Base-by-base conservation (phyloP, 1,140 invertebrate genomes). In the Zophobas atratus region DNA sequence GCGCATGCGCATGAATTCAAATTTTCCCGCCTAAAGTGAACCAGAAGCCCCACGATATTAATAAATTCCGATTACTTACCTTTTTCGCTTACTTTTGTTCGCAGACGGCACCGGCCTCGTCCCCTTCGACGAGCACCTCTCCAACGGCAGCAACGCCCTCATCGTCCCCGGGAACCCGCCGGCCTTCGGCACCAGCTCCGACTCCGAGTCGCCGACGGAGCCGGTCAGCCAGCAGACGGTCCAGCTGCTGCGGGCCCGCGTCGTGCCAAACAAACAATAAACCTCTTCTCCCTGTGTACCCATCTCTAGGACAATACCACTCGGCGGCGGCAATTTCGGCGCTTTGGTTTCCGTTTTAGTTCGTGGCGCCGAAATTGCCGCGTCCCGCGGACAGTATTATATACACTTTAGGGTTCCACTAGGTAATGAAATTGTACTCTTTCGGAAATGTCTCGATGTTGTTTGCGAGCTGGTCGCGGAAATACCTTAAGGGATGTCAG, bases 151-250 rank as follows among this genome's bases (percentile, higher is more conserved):
- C 35, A 60, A 55, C 20, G 43, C 55, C 60, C 55, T 46, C 33
- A 63, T 60, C 6, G 55, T 63, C 20, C 53, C 53, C 4, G 78
- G 75, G 20, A 79, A 81, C 67, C 78, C 75, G 53, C 60, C 81
- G 5, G 82, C 82, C 0, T 85, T 86, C 72, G 84, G 84, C 38
- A 83, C 84, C 80, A 90, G 89, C 81, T 90, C 90, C 43, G 90
- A 91, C 72, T 91, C 90, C 8, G 90, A 91, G 78, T 90, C 90
- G 0, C 90, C 90, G 8, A 91, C 90, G 53, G 90, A 91, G 81
- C 90, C 90, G 6, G 85, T 90, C 38, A 90, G 88, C 46, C 90
- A 90, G 80, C 86, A 88, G 74, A 81, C 87, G 48, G 87, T 88
- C 8, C 87, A 88, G 43, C 87, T 88, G 81, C 81, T 89, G 36